Conservation (phyloP, 1,140 invertebrate genomes). For the Neodiprion virginianus region DNA sequence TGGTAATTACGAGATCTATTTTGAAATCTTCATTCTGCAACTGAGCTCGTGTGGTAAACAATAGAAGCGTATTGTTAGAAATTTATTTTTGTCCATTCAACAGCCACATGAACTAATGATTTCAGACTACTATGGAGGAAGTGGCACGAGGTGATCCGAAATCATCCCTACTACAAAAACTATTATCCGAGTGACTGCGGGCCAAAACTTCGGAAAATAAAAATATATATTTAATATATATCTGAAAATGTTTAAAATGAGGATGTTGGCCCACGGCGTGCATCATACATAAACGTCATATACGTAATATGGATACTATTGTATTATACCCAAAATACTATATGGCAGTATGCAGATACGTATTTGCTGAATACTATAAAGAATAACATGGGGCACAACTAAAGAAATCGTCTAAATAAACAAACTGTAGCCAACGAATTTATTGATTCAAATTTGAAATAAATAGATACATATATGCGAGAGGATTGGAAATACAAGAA, state of each 20-base stretch:
- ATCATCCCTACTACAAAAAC: conserved; percentile 77
- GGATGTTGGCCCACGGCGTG: neutral
- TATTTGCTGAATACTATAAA: conserved; percentile 55
- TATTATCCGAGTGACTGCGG: conserved; percentile 76
- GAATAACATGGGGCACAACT: neutral
- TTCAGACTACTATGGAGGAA: conserved; percentile 80
- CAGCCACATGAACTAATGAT: conserved; percentile 30
- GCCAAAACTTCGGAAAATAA: conserved; percentile 45
- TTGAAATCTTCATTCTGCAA: neutral
- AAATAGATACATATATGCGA: conserved; percentile 12
- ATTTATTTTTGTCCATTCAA: neutral
- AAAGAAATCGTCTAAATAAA: neutral
- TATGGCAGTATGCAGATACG: conserved; percentile 55
- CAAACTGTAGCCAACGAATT: neutral
- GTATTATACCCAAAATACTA: conserved; percentile 58
- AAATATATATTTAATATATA: conserved; percentile 57
- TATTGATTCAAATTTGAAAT: conserved; percentile 6
- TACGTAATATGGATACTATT: conserved; percentile 58
- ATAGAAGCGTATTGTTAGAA: neutral
- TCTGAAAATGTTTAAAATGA: conserved; percentile 33
- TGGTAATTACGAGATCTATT: no score
- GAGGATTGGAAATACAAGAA: no score
- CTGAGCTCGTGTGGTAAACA: neutral
- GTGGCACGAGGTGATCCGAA: conserved; percentile 72
- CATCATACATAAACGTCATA: conserved; percentile 32